Evolutionary conservation across 2,797 vertebrate genomes (phyloP).

Genomic region (Hyperoplus lanceolatus): DNA sequence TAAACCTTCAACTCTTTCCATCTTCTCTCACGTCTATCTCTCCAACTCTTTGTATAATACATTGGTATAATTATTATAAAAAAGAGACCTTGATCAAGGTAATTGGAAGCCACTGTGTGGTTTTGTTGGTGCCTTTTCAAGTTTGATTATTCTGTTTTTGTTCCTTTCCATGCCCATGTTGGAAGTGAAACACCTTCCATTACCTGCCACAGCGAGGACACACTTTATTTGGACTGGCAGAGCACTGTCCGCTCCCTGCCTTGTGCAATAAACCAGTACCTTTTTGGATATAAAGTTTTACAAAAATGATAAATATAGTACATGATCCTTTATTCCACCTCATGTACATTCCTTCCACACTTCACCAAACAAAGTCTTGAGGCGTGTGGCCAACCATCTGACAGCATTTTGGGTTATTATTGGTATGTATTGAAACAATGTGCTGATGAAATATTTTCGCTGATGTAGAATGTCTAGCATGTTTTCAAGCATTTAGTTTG

Average conservation of each 20-base stretch:
- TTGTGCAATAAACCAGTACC: conserved; percentile 20
- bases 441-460: background rate
- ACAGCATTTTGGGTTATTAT: background rate
- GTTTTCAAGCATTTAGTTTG: background rate
- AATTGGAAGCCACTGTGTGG: conserved; percentile 31
- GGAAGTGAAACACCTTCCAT: conserved; percentile 34
- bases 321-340: background rate
- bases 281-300: background rate
- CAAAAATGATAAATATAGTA: background rate
- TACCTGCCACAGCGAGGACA: conserved; percentile 21
- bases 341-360: background rate
- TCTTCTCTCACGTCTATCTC: conserved; percentile 9
- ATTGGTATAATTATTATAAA: conserved; percentile 15
- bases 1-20: conserved; percentile 8
- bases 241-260: background rate
- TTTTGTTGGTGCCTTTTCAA: conserved; percentile 33
- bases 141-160: background rate
- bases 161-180: conserved; percentile 17
- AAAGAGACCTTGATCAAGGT: conserved; percentile 20
- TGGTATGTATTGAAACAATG: background rate
- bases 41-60: background rate
- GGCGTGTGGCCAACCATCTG: background rate
- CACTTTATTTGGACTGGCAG: conserved; percentile 39
- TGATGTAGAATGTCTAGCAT: background rate
- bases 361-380: background rate